A percentile compares a stretch with the other conserved stretches of the same genome.
phyloP scores from a whole-genome alignment of 2,797 vertebrate genomes.

The Chaetodon trifasciatus region DNA sequence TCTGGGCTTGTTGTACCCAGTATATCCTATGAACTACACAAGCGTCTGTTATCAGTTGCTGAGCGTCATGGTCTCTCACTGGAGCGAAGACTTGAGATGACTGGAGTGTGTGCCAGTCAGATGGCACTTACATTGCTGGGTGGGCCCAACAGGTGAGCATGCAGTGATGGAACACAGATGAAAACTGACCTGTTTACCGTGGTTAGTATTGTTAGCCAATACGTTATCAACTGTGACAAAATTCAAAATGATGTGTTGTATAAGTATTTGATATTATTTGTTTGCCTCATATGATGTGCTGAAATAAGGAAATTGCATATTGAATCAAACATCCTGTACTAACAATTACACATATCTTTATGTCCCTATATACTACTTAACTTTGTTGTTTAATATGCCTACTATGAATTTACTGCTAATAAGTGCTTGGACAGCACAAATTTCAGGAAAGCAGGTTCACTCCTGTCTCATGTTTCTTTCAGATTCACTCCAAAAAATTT shows the following conservation, averaged over 20 bases:
- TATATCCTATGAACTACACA: conserved; percentile 94
- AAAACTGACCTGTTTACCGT: neutral
- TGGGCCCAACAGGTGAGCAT: conserved; percentile 94
- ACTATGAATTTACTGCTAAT: neutral
- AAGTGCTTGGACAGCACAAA: neutral
- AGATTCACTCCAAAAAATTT: conserved; percentile 99
- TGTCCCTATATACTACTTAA: neutral
- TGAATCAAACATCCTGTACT: neutral
- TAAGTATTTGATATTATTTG: neutral
- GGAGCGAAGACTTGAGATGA: conserved; percentile 97
- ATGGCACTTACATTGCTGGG: conserved; percentile 97
- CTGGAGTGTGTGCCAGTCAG: conserved; percentile 96
- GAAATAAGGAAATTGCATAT: neutral
- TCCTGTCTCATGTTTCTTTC: neutral
- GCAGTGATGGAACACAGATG: too few relatives aligned
- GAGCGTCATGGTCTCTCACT: conserved; percentile 94
- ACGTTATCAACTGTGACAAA: neutral
- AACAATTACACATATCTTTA: too few relatives aligned
- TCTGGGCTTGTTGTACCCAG: conserved; percentile 95
- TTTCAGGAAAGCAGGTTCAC: neutral
- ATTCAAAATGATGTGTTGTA: neutral
- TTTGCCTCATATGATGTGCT: too few relatives aligned
- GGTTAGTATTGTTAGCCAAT: neutral
- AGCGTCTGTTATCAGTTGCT: conserved; percentile 91
- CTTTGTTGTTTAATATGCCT: neutral